phyloP scores from a whole-genome alignment of 2,888 invertebrate genomes.

The Hirtodrosophila histrioides region DNA sequence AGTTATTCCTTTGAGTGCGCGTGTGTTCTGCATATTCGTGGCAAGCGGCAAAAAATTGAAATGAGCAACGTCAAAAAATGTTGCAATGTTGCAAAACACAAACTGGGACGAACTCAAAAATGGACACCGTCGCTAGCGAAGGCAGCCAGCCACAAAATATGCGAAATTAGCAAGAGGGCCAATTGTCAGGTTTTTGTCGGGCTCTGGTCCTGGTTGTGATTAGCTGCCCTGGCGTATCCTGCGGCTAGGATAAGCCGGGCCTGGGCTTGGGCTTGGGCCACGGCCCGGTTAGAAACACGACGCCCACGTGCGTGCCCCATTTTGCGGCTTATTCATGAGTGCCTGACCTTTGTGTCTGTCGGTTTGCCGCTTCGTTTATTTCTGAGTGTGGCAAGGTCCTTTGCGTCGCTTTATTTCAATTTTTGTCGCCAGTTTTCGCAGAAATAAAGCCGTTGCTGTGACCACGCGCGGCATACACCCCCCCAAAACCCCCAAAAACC shows the following conservation, averaged over 20 bases:
- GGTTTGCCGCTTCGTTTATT: constrained; percentile 50
- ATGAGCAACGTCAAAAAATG: constrained; percentile 22
- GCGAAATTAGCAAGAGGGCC: constrained; percentile 2
- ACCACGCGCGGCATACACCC: constrained; percentile 13
- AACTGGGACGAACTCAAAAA: not conserved
- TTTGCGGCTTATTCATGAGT: not conserved
- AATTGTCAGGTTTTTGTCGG: not conserved
- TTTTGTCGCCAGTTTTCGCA: constrained; percentile 48
- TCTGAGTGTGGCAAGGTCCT: constrained; percentile 16
- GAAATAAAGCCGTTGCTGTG: constrained; percentile 46
- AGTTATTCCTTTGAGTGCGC: constrained; percentile 52
- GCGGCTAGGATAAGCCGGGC: constrained; percentile 16
- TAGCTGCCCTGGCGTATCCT: constrained; percentile 2
- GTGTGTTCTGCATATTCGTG: constrained; percentile 45
- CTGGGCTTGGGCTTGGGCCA: not conserved
- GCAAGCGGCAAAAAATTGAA: constrained; percentile 35
- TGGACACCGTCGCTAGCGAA: too few species aligned
- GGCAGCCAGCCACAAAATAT: not conserved
- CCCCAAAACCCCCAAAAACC: too few species aligned
- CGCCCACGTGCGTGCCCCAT: constrained; percentile 16
- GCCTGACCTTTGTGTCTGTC: constrained; percentile 10
- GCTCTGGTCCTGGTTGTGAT: not conserved
- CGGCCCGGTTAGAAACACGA: constrained; percentile 6
- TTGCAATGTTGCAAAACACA: not conserved
- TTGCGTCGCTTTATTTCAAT: constrained; percentile 57